Evolutionary conservation across 2,888 invertebrate species (phyloP).

Genomic region (Lithodes maja): DNA sequence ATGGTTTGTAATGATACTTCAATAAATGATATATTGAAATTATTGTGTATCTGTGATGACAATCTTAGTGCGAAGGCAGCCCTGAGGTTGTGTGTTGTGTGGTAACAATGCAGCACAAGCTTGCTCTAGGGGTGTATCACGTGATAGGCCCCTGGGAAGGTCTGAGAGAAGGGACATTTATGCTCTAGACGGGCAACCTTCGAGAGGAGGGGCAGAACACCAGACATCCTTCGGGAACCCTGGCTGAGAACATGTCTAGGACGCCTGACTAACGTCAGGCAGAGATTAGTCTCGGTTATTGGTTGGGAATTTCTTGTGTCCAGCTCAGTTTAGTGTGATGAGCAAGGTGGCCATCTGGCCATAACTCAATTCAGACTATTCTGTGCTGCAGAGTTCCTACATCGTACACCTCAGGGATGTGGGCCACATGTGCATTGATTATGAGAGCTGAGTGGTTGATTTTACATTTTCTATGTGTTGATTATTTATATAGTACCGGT

Average conservation of each 20-base stretch:
- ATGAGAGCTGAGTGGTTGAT: conserved; percentile 64
- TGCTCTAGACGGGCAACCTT: conserved; percentile 59
- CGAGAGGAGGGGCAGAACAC: conserved; percentile 58
- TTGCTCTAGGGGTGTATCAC: conserved; percentile 42
- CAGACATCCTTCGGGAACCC: conserved; percentile 43
- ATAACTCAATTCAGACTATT: conserved; percentile 68
- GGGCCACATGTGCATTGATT: conserved; percentile 59
- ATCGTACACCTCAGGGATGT: conserved; percentile 16
- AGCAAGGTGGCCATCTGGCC: conserved; percentile 50
- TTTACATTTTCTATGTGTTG: neutral
- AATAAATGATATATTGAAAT: too few relatives aligned
- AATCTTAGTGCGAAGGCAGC: conserved; percentile 38
- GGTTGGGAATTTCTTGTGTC: conserved; percentile 59
- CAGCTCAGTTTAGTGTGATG: conserved; percentile 62
- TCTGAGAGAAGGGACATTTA: conserved; percentile 62
- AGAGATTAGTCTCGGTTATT: conserved; percentile 26
- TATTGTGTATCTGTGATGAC: conserved; percentile 37
- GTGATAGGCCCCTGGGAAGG: conserved; percentile 55
- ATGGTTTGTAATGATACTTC: too few relatives aligned
- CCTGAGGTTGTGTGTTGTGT: conserved; percentile 7
- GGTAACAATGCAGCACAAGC: conserved; percentile 57
- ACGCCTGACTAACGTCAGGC: conserved; percentile 28
- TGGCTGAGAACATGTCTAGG: conserved; percentile 34
- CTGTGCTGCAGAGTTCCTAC: conserved; percentile 37
- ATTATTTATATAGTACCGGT: too few relatives aligned